Conservation (phyloP, 2,113 vertebrate species). For the Puma concolor region DNA sequence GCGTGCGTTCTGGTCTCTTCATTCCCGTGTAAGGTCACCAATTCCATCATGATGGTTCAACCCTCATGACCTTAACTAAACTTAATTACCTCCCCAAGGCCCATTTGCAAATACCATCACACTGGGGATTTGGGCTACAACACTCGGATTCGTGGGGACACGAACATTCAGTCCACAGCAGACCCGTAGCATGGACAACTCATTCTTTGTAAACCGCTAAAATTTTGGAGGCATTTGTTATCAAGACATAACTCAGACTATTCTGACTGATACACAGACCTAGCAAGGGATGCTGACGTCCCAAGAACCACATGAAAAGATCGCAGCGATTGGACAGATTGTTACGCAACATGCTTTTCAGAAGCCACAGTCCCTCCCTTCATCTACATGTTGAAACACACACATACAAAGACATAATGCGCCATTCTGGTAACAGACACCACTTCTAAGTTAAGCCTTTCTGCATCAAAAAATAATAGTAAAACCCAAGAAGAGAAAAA, state of each 20-base stretch:
- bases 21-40: background rate
- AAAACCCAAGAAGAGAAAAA: constrained; percentile 40
- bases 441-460: background rate
- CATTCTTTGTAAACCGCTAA: background rate
- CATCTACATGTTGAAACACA: background rate
- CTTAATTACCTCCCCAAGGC: background rate
- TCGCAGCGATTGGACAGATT: background rate
- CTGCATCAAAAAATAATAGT: constrained; percentile 32
- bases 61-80: background rate
- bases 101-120: background rate
- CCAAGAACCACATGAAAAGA: background rate
- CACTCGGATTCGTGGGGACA: background rate
- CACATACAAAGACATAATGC: background rate
- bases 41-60: background rate
- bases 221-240: background rate
- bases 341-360: background rate
- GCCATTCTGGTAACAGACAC: background rate
- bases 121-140: background rate
- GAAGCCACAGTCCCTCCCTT: background rate
- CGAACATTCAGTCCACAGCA: background rate
- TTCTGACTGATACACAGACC: background rate
- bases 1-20: background rate
- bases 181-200: background rate
- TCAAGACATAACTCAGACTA: background rate
- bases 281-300: background rate